Conservation (phyloP, 2,797 vertebrate genomes). For the Hirundo rustica region DNA sequence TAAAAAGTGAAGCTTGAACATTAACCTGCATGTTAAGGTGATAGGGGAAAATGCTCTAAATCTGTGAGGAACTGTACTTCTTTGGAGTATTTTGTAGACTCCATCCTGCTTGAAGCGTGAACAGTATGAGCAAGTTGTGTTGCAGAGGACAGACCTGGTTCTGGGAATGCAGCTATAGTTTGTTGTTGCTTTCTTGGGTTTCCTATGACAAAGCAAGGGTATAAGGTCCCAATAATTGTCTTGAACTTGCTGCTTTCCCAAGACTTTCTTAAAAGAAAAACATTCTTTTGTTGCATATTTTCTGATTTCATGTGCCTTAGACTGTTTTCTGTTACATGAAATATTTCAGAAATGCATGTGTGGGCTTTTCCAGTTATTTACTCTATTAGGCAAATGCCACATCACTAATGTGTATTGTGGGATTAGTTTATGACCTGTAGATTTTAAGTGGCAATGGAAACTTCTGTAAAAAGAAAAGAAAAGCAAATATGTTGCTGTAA, state of each 20-base stretch:
- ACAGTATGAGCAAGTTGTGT: not conserved
- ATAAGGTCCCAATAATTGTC: not conserved
- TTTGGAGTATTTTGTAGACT: not conserved
- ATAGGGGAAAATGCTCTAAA: not conserved
- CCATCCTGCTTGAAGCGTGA: not conserved
- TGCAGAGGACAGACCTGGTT: not conserved
- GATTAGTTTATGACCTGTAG: conserved; percentile 8
- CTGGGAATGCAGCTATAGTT: not conserved
- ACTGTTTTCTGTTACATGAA: conserved; percentile 12
- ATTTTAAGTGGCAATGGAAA: not conserved
- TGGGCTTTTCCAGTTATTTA: conserved; percentile 35
- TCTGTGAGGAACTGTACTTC: not conserved
- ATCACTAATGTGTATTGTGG: not conserved
- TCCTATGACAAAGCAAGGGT: not conserved
- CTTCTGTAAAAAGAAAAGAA: not conserved
- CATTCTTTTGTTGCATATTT: not conserved
- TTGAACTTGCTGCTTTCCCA: conserved; percentile 29
- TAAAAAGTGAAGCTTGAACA: not conserved
- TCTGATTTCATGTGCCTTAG: not conserved
- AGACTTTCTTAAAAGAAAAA: not conserved
- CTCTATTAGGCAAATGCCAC: not conserved
- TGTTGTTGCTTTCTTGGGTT: not conserved
- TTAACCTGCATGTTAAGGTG: not conserved
- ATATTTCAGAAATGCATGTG: conserved; percentile 52
- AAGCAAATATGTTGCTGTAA: not conserved